phyloP scores from a whole-genome alignment of 1,140 invertebrate species.

The Carcinoscorpius rotundicauda region DNA sequence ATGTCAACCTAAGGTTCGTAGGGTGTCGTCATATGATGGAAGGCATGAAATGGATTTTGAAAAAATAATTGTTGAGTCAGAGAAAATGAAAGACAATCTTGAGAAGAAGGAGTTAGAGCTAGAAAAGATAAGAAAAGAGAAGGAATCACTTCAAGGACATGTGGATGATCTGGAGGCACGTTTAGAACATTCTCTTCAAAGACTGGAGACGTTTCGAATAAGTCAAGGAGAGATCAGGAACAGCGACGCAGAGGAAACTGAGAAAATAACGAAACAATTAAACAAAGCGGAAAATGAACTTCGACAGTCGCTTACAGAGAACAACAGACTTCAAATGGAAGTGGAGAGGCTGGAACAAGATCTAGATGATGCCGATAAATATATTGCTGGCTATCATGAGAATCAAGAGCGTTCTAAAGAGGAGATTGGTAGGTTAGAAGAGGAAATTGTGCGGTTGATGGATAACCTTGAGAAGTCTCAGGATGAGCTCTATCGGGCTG shows the following conservation, averaged over 20 bases:
- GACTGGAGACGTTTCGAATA: slow-evolving; percentile 10
- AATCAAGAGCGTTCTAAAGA: slow-evolving; percentile 11
- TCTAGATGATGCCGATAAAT: slow-evolving; percentile 38
- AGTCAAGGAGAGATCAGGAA: not conserved
- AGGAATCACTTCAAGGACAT: slow-evolving; percentile 30
- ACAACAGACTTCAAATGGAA: slow-evolving; percentile 42
- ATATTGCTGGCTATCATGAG: slow-evolving; percentile 15
- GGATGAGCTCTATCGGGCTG: slow-evolving; percentile 2
- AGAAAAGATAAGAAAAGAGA: slow-evolving; percentile 48
- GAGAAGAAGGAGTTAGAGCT: slow-evolving; percentile 67
- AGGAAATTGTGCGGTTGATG: slow-evolving; percentile 12
- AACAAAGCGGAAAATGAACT: slow-evolving; percentile 26
- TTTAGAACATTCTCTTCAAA: slow-evolving; percentile 5
- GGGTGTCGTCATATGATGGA: slow-evolving; percentile 55
- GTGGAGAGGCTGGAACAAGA: slow-evolving; percentile 70
- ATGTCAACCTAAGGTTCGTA: slow-evolving; percentile 56
- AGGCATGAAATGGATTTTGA: slow-evolving; percentile 68
- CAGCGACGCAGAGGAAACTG: not conserved
- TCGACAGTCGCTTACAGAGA: slow-evolving; percentile 25
- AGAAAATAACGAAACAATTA: slow-evolving; percentile 20
- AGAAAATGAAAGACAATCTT: slow-evolving; percentile 67
- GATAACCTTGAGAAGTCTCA: slow-evolving; percentile 15
- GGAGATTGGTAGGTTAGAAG: slow-evolving; percentile 11
- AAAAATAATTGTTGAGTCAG: slow-evolving; percentile 66
- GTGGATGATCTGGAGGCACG: slow-evolving; percentile 18